These are phyloP conservation scores for Pterocles burchelli DNA, from an alignment of 2,113 vertebrate genomes.

Conservation along the genomic window DNA sequence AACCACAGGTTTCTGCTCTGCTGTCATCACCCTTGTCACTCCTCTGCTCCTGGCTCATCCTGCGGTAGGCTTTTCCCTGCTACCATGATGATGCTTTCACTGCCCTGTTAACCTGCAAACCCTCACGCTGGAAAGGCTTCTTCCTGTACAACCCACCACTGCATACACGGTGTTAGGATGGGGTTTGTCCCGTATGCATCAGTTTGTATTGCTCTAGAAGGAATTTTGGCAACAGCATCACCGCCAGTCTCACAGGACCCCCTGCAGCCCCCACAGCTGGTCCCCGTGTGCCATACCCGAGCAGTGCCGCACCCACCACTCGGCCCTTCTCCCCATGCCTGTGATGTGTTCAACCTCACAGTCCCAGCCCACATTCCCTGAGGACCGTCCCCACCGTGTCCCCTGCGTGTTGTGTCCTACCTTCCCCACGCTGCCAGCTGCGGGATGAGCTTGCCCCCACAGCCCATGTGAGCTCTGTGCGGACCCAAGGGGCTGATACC, in stretches of 20 bases:
- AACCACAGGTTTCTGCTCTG: neutral
- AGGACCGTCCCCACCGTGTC: accelerated
- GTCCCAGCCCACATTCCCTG: accelerated
- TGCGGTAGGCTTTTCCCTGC: neutral
- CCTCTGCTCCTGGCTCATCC: neutral
- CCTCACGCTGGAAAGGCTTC: neutral
- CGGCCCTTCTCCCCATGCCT: accelerated
- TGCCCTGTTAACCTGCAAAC: neutral
- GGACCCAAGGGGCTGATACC: neutral
- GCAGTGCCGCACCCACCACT: neutral
- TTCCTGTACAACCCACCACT: neutral
- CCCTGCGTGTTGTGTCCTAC: accelerated
- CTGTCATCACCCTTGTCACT: neutral
- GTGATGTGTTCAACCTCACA: accelerated
- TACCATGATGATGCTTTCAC: neutral
- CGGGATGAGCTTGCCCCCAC: neutral
- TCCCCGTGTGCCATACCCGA: accelerated
- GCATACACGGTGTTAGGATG: accelerated
- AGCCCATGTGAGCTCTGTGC: neutral
- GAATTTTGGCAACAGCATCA: neutral
- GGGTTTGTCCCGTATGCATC: accelerated
- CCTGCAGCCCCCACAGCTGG: neutral
- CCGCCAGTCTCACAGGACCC: accelerated
- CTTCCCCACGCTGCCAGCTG: neutral
- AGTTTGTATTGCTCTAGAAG: accelerated